Evolutionary conservation across 2,113 vertebrate genomes (phyloP), one percentile per base, ranked within the genome.

Genomic region (Balaeniceps rex): DNA sequence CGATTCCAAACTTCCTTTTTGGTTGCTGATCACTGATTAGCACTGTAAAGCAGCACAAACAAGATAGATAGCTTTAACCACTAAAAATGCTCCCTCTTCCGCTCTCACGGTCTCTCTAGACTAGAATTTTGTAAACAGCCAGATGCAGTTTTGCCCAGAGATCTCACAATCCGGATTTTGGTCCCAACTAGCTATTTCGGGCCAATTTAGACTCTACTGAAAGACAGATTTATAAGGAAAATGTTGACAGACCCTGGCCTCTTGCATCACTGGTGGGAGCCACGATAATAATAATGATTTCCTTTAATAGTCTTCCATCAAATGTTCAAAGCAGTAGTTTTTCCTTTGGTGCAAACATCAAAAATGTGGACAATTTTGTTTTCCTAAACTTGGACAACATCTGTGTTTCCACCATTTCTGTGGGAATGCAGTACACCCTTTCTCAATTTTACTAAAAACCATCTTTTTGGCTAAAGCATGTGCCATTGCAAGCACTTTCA

Each of bases 371-470:
- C 49, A 92, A 28, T 96, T 97, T 96, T 96, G 81, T 92, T 97
- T 96, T 96, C 87, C 83, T 96, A 85, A 97, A 75, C 87, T 97
- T 98, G 97, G 97, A 93, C 68, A 96, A 64, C 87, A 29, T 97
- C 61, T 94, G 54, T 96, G 72, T 98, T 97, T 98, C 96, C 94
- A 97, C 84, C 91, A 66, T 97, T 97, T 97, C 90, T 96, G 84
- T 95, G 94, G 96, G 91, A 97, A 97, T 88, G 82, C 87, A 96
- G 80, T 80, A 84, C 47, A 85, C 61, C 38, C 93, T 95, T 97
- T 95, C 88, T 88, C 87, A 96, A 24, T 94, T 96, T 97, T 97
- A 94, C 97, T 97, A 87, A 95, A 98, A 97, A 94, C 63, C 94
- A 93, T 93, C 66, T 85, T 94, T 93, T 95, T 97, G 97, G 97